Conservation (phyloP, 2,797 vertebrate species). For the Myripristis murdjan region DNA sequence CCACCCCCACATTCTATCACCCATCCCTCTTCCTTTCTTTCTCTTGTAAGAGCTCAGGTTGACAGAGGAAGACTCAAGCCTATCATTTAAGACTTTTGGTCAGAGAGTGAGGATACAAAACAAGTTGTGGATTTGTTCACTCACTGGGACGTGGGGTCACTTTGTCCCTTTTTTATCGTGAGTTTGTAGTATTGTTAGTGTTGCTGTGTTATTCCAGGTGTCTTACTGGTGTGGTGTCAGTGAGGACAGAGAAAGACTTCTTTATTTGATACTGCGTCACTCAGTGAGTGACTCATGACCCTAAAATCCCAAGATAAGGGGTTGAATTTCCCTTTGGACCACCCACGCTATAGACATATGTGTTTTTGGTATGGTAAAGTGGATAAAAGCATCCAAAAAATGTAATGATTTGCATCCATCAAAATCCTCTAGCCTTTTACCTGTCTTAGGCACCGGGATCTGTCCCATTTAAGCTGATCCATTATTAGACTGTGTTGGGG, state of each 20-base stretch:
- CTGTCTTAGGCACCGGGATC: not conserved
- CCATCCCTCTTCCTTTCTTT: slow-evolving; percentile 8
- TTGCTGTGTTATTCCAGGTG: not conserved
- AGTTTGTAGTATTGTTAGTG: not conserved
- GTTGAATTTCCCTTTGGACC: too few species aligned
- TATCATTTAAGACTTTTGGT: not conserved
- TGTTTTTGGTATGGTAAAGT: too few species aligned
- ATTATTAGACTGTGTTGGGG: rapidly evolving
- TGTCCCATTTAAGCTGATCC: not conserved
- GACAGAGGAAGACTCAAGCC: not conserved
- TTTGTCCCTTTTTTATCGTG: not conserved
- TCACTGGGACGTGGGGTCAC: not conserved
- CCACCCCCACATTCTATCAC: slow-evolving; percentile 11
- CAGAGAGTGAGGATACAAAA: not conserved
- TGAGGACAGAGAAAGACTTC: not conserved
- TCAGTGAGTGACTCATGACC: not conserved
- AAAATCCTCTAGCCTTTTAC: not conserved
- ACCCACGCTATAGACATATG: too few species aligned
- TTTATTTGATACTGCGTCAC: too few species aligned
- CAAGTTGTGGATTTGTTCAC: not conserved
- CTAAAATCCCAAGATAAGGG: too few species aligned
- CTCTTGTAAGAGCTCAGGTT: not conserved
- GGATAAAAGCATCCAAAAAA: too few species aligned
- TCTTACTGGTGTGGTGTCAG: not conserved
- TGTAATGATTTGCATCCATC: not conserved